Percentiles rank a stretch among this genome's conserved stretches.
Evolutionary conservation across 2,888 invertebrate species (phyloP).

Genomic region (Agrotis ipsilon): DNA sequence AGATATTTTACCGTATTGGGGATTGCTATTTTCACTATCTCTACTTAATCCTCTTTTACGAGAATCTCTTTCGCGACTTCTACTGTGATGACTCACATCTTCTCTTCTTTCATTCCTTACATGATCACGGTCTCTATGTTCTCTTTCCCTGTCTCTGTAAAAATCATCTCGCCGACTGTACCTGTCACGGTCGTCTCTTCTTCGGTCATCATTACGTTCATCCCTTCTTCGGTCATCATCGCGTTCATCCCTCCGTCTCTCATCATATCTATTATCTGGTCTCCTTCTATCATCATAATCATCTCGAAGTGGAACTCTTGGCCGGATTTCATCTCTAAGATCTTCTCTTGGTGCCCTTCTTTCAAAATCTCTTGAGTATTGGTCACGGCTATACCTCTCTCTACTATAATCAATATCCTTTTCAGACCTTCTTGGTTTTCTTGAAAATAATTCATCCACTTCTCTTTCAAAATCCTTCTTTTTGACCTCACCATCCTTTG

Average conservation of each 20-base stretch:
- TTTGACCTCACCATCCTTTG: constrained; percentile 83
- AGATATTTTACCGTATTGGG: constrained; percentile 71
- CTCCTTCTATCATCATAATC: constrained; percentile 64
- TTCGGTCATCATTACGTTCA: constrained; percentile 62
- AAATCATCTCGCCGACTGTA: constrained; percentile 64
- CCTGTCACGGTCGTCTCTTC: constrained; percentile 71
- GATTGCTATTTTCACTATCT: constrained; percentile 75
- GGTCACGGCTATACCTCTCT: constrained; percentile 73
- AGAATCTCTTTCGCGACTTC: constrained; percentile 80
- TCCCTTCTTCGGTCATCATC: constrained; percentile 66
- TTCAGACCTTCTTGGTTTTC: constrained; percentile 75
- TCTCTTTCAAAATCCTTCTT: constrained; percentile 83
- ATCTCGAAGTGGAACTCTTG: constrained; percentile 63
- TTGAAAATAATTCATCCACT: constrained; percentile 80
- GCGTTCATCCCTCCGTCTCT: constrained; percentile 52
- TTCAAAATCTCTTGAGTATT: constrained; percentile 71
- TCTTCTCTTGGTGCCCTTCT: constrained; percentile 73
- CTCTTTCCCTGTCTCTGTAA: constrained; percentile 68
- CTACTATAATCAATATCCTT: constrained; percentile 68
- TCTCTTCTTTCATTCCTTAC: constrained; percentile 66
- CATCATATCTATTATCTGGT: constrained; percentile 58
- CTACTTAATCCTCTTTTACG: constrained; percentile 82
- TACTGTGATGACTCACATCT: constrained; percentile 69
- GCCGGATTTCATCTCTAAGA: constrained; percentile 51
- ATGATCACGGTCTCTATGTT: constrained; percentile 68